Evolutionary conservation across 2,113 vertebrate genomes (phyloP), one percentile per base, ranked within the genome.

Genomic region (Apistogramma diplotaenia): DNA sequence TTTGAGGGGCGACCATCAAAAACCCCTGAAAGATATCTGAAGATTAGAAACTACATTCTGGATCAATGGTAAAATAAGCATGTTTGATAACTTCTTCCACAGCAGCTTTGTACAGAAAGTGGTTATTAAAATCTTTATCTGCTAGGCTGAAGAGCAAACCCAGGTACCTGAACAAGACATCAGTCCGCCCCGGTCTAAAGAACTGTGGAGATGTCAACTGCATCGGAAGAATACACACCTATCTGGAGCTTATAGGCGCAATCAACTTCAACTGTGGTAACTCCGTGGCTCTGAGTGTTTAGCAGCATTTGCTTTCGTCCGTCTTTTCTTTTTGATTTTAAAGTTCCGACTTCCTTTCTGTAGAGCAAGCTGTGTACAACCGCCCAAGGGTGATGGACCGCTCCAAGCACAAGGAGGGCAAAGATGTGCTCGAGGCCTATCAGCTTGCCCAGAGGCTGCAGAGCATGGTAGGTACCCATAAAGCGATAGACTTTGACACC

Each of bases 121-220:
- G 33, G 2, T 70, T 18, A 8, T 67, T 46, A 4, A 2, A 25
- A 1, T 21, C 8, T 35, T 85, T 82, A 7, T 83, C 21, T 15
- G 2, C n/a, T 60, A 95, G 98, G 98, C 91, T 96, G 76, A 97
- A 89, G 78, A 96, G 95, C 89, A 99, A 97, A 87, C 98, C 98
- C 49, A 97, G 95, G 82, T 99, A 99, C 93, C 94, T 99, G 90
- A 99, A 99, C 92, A 99, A 99, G 94, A 99, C 98, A 0, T 99
- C 97, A 0, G 98, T 99, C 35, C 97, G 98, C 3, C 98, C 98
- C 0, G 98, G 98, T 70, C 94, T 99, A 54, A 99, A 98, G 95
- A 98, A 99, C 94, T 99, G 98, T 2, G 98, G 98, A 0, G 98
- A 99, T 2, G 98, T 99, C 19, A 99, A 99, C 96, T 99, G 98